Conservation (phyloP, 2,797 vertebrate genomes). For the Ptychobarbus kaznakovi region DNA sequence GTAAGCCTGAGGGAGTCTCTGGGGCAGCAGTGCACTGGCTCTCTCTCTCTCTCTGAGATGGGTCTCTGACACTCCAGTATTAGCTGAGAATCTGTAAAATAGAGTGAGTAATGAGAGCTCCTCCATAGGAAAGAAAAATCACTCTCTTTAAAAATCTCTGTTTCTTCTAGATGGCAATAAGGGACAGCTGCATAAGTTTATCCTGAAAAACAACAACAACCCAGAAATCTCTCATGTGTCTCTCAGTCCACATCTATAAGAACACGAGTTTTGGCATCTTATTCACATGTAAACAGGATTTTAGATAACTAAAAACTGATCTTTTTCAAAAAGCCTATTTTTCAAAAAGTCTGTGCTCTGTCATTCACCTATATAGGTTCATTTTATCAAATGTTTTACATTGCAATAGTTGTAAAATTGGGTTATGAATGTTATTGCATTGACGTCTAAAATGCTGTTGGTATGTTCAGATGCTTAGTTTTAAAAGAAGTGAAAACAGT, state of each 20-base stretch:
- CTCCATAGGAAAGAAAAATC: background rate
- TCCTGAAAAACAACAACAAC: background rate
- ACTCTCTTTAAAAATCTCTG: conserved; percentile 8
- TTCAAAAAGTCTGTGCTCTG: background rate
- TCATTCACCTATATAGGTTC: background rate
- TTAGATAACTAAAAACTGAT: background rate
- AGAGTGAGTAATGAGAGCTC: background rate
- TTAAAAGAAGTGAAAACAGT: background rate
- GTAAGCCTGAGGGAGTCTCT: conserved; percentile 6
- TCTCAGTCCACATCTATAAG: background rate
- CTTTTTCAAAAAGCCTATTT: background rate
- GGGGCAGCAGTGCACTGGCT: conserved; percentile 10
- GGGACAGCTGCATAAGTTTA: background rate
- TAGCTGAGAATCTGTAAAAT: background rate
- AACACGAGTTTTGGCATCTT: background rate
- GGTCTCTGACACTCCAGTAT: background rate
- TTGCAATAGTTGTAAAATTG: background rate
- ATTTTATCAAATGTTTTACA: background rate
- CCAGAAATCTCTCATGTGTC: background rate
- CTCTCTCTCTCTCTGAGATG: background rate
- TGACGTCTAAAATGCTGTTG: background rate
- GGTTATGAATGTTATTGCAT: background rate
- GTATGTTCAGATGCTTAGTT: background rate
- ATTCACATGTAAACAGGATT: background rate
- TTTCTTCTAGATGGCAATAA: background rate